These are phyloP conservation scores for Brachypalpus laphriformis DNA, from an alignment of 2,888 invertebrate species.

Conservation along the genomic window DNA sequence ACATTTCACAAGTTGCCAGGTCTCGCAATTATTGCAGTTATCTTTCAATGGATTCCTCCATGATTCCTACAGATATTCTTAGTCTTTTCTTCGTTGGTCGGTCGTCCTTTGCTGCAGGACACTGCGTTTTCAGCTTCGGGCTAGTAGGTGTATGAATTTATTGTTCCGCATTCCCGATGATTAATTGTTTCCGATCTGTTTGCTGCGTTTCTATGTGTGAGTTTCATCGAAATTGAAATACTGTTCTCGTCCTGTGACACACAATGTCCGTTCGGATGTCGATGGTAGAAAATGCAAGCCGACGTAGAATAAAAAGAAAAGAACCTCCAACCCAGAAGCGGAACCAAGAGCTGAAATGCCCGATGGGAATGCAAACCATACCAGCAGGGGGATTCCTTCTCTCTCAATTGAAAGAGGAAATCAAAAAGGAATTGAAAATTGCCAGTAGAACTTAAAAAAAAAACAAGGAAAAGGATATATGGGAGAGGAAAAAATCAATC, in stretches of 20 bases:
- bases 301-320: slow-evolving; percentile 5
- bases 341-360: too few species aligned
- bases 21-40: slow-evolving; percentile 24
- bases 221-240: slow-evolving; percentile 60
- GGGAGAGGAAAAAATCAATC: slow-evolving; percentile 67
- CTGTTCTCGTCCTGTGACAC: slow-evolving; percentile 63
- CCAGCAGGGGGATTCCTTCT: slow-evolving; percentile 43
- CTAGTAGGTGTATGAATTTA: slow-evolving; percentile 61
- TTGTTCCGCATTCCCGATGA: slow-evolving; percentile 69
- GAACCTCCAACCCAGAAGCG: slow-evolving; percentile 8
- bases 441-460: slow-evolving; percentile 50
- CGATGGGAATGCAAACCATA: slow-evolving; percentile 65
- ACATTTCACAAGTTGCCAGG: slow-evolving; percentile 56
- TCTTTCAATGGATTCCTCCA: not conserved
- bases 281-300: slow-evolving; percentile 49
- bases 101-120: not conserved
- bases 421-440: slow-evolving; percentile 67
- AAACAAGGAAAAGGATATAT: too few species aligned
- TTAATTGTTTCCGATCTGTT: slow-evolving; percentile 72
- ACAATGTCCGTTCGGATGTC: slow-evolving; percentile 72
- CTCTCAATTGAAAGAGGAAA: slow-evolving; percentile 58
- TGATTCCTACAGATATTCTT: slow-evolving; percentile 29
- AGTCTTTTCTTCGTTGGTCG: slow-evolving; percentile 14
- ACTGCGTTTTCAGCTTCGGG: slow-evolving; percentile 19
- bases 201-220: not conserved